Base-by-base conservation (phyloP, 2,797 vertebrate genomes). In the Tenualosa thibaudeaui region DNA sequence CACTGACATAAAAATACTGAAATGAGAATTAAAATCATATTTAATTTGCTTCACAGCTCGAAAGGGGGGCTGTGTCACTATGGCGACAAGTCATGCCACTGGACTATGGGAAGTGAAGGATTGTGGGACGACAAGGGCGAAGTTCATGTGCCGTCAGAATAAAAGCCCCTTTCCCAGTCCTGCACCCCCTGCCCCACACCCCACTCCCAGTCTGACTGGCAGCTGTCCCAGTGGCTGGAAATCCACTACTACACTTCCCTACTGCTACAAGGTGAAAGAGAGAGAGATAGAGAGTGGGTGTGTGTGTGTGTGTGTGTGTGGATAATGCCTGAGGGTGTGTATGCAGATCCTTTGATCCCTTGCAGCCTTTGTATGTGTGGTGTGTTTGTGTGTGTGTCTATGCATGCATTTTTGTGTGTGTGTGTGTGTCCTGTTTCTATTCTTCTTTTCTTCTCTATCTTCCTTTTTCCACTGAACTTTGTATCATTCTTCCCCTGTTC, bases 81-180 rank as follows among this genome's bases (percentile, higher is more conserved):
- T 99, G 96, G 97, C 95, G 85, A 98, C 97, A 0, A 97, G 97
- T 88, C 94, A 92, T 0, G 95, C 96, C 71, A 94, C 96, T 88
- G 98, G 98, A 82, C 94, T 99, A 89, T 99, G 98, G 98, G 97
- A 99, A 88, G 97, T 98, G 92, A 98, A 94, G 93, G 96, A 97
- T 89, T 99, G 98, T 86, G 94, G 89, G 19, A 94, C 91, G 0
- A 94, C 96, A 43, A 96, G 94, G 90, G 97, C 97, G 75, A 99
- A 98, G 89, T 99, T 97, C 94, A 97, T 99, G 94, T 99, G 98
- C 91, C 96, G 96, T 71, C 96, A 97, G 92, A 97, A 96, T 91
- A 93, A 96, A 93, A 96, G 95, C 86, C 93, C 96, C 0, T 95
- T 97, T 0, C 90, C 96, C 86, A 96, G 93, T 9, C 97, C 97